Conservation (phyloP, 2,113 vertebrate genomes). For the Rhabdornis inornatus region DNA sequence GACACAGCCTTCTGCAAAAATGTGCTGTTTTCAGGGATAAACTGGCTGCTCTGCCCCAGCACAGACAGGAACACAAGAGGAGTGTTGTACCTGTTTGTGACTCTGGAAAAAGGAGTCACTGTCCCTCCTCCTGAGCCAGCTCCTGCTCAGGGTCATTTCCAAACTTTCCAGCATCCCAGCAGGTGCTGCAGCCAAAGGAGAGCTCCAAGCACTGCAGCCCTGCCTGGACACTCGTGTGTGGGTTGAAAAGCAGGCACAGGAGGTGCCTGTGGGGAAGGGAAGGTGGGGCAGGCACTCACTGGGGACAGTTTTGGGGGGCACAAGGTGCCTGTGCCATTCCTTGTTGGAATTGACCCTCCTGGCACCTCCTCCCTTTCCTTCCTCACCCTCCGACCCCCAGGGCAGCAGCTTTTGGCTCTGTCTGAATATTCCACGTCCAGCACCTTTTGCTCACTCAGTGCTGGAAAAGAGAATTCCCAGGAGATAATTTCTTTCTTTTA, state of each 20-base stretch:
- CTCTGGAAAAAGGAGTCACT: not conserved
- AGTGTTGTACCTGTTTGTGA: not conserved
- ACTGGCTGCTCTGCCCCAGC: not conserved
- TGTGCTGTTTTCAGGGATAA: not conserved
- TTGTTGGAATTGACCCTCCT: not conserved
- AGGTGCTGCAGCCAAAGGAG: not conserved
- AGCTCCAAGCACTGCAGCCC: not conserved
- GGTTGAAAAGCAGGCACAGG: not conserved
- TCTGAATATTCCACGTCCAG: not conserved
- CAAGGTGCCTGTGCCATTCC: not conserved
- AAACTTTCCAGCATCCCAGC: not conserved
- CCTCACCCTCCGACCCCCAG: not conserved
- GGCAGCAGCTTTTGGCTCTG: not conserved
- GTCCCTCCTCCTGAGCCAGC: not conserved
- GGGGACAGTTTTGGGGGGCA: not conserved
- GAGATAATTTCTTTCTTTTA: not conserved
- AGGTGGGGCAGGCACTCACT: not conserved
- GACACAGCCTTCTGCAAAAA: not conserved
- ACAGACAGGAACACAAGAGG: not conserved
- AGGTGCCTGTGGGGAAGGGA: not conserved
- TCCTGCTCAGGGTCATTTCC: not conserved
- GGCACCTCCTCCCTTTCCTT: not conserved
- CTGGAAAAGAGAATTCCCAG: not conserved
- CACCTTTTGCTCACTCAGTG: rapidly evolving
- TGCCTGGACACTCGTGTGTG: not conserved